Evolutionary conservation across 2,797 vertebrate species (phyloP), one percentile per base, ranked within the genome.

Genomic region (Apogon hyalosoma): DNA sequence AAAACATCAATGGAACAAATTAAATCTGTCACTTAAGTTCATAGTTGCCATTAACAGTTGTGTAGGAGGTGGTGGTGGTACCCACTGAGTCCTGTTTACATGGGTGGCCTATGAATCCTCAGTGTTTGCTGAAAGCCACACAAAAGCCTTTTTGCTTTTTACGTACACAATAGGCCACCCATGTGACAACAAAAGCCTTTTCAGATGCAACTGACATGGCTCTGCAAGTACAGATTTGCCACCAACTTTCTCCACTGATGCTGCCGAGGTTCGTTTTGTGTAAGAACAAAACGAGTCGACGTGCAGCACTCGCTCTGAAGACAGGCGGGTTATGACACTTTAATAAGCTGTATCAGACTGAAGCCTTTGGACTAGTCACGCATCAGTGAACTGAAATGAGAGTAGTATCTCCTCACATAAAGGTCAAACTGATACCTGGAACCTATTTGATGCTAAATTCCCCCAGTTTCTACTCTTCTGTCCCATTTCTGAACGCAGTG

Each of bases 151-250:
- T 82, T 75, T 72, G 54, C 72, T 69, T 85, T 85, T 87, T 75
- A 87, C 75, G 54, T 48, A 40, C 55, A 92, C 89, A 92, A 89
- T 80, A 71, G 84, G 45, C 64, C 63, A 70, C 53, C 59, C 84
- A 88, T 73, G 81, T 83, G 79, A 90, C 72, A 88, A 92, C 90
- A 91, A 93, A 90, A 81, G 75, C 64, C 84, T 83, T 88, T 88
- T 88, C 79, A 88, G 69, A 85, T 36, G 46, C 36, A 46, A 87
- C 55, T 78, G 68, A 85, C 82, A 71, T 18, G 65, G 46, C 40
- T 64, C 31, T 33, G 31, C 36, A 41, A 53, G 60, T 39, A 42
- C n/a, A 70, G 60, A 82, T 39, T 66, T 43, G 52, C 65, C 51
- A 73, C 47, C 28, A 38, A 42, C 63, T 52, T 77, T 75, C 51